These are phyloP conservation scores for Pelodiscus sinensis DNA, from an alignment of 2,113 vertebrate genomes.

Conservation along the genomic window DNA sequence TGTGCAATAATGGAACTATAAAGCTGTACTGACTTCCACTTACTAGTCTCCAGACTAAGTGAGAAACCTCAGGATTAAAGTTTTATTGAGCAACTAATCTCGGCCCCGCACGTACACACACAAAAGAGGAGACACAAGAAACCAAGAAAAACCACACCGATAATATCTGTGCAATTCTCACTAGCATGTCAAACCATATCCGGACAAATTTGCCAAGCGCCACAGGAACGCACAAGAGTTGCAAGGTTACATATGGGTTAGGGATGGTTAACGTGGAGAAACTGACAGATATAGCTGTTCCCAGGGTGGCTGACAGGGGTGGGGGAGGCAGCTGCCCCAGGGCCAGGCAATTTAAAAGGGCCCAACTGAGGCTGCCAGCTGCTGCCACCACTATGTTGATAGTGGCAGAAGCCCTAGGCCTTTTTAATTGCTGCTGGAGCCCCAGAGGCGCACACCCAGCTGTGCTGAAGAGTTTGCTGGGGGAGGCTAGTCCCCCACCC, in stretches of 20 bases:
- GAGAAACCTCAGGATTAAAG: neutral
- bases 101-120: neutral
- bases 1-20: neutral
- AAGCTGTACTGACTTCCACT: neutral
- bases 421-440: too few species aligned
- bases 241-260: neutral
- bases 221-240: slow-evolving; percentile 11
- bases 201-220: slow-evolving; percentile 6
- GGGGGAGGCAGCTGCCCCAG: too few species aligned
- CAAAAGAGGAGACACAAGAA: neutral
- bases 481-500: too few species aligned
- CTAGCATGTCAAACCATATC: neutral
- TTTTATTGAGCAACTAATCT: neutral
- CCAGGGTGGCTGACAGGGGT: too few species aligned
- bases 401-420: too few species aligned
- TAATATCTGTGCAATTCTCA: neutral
- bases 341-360: too few species aligned
- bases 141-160: neutral
- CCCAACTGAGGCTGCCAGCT: too few species aligned
- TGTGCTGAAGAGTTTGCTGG: too few species aligned
- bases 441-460: too few species aligned
- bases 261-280: neutral
- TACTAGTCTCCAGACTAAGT: neutral
- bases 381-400: too few species aligned
- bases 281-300: neutral